Base-by-base conservation (phyloP, 2,113 vertebrate species). In the Strigops habroptila region DNA sequence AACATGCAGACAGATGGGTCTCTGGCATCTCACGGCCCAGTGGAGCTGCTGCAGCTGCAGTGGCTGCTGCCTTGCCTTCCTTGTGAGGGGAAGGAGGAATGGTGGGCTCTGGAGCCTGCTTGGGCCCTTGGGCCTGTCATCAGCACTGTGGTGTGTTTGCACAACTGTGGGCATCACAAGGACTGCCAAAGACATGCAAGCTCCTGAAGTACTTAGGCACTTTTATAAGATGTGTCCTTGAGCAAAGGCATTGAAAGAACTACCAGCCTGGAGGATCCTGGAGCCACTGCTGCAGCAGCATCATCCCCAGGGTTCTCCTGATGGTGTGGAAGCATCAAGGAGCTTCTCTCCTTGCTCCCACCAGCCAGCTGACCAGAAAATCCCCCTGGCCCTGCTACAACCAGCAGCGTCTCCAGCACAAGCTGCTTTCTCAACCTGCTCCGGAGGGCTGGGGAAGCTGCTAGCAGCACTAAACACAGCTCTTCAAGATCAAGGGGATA, bases 21-120 rank as follows among this genome's bases (percentile, higher is more conserved):
- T 23, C 41, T 39, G 73, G 59, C n/a, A 48, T 25, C 27, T 65
- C 21, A 24, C 3, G 1, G 35, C 17, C 46, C 8, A 3, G 2
- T 0, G 1, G 39, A 80, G 52, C 51, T 0, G 0, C 49, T n/a
- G 51, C n/a, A 28, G 35, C 31, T 0, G 0, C 15, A 1, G 18
- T 6, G 23, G 12, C 39, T 0, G 0, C 43, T 43, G 41, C 60
- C 10, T 53, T 30, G 6, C 6, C 14, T 53, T 83, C 30, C 57
- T 51, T 0, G 0, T 0, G 0, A 55, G 35, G 10, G 18, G 22
- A 51, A 37, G 33, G 16, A 81, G 44, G 21, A 35, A 35, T 1
- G 1, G 27, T 8, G 3, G 69, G 59, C 4, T 59, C 30, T 41
- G 41, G 44, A 81, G 31, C 35, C 33, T n/a, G 18, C 53, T 71